Conservation (phyloP, 2,797 vertebrate species). For the Lemur catta region DNA sequence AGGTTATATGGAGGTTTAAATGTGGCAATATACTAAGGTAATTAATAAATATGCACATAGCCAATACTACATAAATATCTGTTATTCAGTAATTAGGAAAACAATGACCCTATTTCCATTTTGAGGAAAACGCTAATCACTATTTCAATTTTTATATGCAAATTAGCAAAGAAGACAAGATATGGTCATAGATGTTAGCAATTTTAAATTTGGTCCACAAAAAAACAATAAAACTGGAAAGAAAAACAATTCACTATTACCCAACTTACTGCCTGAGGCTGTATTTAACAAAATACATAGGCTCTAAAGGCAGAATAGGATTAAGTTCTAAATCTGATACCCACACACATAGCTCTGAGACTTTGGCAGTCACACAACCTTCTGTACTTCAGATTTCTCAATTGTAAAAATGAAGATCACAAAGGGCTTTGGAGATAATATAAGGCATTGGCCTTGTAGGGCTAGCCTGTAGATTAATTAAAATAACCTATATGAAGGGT, state of each 20-base stretch:
- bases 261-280: not conserved
- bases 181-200: not conserved
- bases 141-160: conserved; percentile 39
- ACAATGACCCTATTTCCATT: not conserved
- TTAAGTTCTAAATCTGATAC: not conserved
- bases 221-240: not conserved
- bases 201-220: not conserved
- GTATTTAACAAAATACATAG: not conserved
- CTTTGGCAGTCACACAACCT: not conserved
- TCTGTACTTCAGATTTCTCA: not conserved
- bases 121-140: conserved; percentile 4
- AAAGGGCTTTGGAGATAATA: not conserved
- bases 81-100: conserved; percentile 29
- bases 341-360: not conserved
- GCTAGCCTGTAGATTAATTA: not conserved
- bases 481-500: not conserved
- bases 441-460: not conserved
- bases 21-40: not conserved
- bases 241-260: not conserved
- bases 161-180: conserved; percentile 15
- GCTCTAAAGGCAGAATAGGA: not conserved
- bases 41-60: not conserved
- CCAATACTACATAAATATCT: not conserved
- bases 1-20: not conserved
- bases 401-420: not conserved